Evolutionary conservation across 1,140 invertebrate genomes (phyloP).

Genomic region (Druon quercuslanigerum): DNA sequence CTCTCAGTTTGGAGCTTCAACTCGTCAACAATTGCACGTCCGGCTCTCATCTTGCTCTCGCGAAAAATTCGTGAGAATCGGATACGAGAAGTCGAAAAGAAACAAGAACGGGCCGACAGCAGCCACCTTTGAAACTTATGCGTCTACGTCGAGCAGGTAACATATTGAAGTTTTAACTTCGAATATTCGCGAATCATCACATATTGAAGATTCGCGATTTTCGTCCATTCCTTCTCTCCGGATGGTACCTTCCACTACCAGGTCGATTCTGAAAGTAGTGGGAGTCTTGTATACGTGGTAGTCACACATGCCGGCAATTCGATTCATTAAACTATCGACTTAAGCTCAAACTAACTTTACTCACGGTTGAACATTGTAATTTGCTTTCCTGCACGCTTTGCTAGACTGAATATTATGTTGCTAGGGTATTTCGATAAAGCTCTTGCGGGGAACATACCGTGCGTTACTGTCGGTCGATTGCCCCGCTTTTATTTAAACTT

Average conservation of each 20-base stretch:
- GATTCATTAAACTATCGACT: constrained; percentile 23
- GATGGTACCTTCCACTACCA: constrained; percentile 6
- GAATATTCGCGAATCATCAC: not conserved
- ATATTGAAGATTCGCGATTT: not conserved
- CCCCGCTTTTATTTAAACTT: too few species aligned
- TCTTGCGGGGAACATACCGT: not conserved
- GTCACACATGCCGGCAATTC: constrained; percentile 3
- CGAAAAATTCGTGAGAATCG: constrained; percentile 28
- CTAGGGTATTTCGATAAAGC: constrained; percentile 1
- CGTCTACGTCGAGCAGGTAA: constrained; percentile 75
- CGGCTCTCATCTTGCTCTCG: constrained; percentile 32
- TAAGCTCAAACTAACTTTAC: constrained; percentile 12
- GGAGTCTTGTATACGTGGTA: not conserved
- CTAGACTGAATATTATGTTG: not conserved
- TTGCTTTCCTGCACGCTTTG: constrained; percentile 4
- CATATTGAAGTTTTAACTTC: constrained; percentile 5
- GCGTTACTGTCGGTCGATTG: too few species aligned
- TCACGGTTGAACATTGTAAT: constrained; percentile 10
- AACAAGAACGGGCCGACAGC: constrained; percentile 57
- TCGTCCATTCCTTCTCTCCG: not conserved
- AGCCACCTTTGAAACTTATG: constrained; percentile 73
- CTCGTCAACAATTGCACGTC: constrained; percentile 37
- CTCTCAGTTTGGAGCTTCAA: constrained; percentile 47
- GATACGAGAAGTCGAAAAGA: constrained; percentile 9
- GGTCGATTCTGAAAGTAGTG: not conserved